Evolutionary conservation across 2,113 vertebrate species (phyloP).

Genomic region (Coregonus clupeaformis): DNA sequence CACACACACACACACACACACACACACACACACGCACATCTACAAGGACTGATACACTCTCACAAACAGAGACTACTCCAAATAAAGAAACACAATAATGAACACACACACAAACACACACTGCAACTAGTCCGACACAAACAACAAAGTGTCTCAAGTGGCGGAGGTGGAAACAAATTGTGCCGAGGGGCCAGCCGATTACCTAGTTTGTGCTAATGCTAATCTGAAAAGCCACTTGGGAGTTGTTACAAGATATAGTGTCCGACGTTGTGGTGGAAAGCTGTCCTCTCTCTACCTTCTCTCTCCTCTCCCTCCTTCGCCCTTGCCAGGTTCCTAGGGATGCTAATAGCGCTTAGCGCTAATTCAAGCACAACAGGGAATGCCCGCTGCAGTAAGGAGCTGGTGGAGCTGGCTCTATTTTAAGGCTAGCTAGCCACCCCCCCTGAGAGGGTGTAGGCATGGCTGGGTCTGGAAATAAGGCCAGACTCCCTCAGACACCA

Average conservation of each 20-base stretch:
- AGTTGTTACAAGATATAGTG: conserved; percentile 63
- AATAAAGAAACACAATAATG: conserved; percentile 22
- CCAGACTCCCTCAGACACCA: conserved; percentile 9
- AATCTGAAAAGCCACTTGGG: conserved; percentile 77
- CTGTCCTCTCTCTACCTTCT: conserved; percentile 47
- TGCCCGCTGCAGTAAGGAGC: background rate
- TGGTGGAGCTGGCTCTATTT: conserved; percentile 2
- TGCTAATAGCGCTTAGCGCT: conserved; percentile 10
- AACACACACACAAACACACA: conserved; percentile 11
- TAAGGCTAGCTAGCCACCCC: background rate
- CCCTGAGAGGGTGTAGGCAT: background rate
- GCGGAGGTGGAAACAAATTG: conserved; percentile 50
- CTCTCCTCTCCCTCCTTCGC: background rate
- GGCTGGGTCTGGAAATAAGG: background rate
- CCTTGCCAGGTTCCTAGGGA: conserved; percentile 22
- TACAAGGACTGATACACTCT: conserved; percentile 1
- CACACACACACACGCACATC: background rate
- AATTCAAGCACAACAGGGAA: background rate
- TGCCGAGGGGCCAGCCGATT: conserved; percentile 64
- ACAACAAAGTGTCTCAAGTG: conserved; percentile 43
- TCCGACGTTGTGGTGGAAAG: conserved; percentile 48
- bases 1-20: conserved; percentile 29
- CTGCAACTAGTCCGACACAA: conserved; percentile 26
- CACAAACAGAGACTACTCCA: background rate
- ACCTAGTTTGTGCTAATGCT: conserved; percentile 67